phyloP scores from a whole-genome alignment of 2,888 invertebrate genomes.

The Resseliella maxima region DNA sequence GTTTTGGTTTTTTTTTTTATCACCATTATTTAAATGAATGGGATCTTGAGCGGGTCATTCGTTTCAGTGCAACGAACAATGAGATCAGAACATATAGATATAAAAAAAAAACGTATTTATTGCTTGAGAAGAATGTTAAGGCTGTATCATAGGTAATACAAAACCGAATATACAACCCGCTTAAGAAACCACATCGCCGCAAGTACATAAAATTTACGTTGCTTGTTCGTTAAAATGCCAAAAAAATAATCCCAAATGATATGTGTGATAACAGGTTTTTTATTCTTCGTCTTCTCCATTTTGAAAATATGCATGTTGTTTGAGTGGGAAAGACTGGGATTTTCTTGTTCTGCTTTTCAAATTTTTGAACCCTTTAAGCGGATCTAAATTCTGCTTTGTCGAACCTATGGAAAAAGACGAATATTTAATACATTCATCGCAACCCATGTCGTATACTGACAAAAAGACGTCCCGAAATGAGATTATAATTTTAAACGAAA shows the following conservation, averaged over 20 bases:
- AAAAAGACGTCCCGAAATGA: too few relatives aligned
- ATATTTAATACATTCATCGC: not conserved
- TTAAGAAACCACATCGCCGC: not conserved
- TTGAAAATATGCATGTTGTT: too few relatives aligned
- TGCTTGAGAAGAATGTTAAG: not conserved
- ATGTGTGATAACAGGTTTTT: not conserved
- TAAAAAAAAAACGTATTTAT: not conserved
- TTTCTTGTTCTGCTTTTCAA: not conserved
- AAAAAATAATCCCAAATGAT: not conserved
- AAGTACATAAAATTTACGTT: not conserved
- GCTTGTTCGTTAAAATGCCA: not conserved
- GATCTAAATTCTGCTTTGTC: not conserved
- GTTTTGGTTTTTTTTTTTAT: not conserved
- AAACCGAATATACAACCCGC: not conserved
- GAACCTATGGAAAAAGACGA: not conserved
- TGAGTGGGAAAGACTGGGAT: not conserved
- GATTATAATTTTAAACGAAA: too few relatives aligned
- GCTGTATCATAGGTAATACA: not conserved
- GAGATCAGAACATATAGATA: not conserved
- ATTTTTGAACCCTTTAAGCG: too few relatives aligned
- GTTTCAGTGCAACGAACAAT: not conserved
- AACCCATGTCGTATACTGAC: too few relatives aligned
- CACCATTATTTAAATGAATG: constrained; percentile 16
- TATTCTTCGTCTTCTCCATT: too few relatives aligned
- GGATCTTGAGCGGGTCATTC: constrained; percentile 12